These are phyloP conservation scores for Meandrusa payeni DNA, from an alignment of 2,888 invertebrate genomes.

Conservation along the genomic window DNA sequence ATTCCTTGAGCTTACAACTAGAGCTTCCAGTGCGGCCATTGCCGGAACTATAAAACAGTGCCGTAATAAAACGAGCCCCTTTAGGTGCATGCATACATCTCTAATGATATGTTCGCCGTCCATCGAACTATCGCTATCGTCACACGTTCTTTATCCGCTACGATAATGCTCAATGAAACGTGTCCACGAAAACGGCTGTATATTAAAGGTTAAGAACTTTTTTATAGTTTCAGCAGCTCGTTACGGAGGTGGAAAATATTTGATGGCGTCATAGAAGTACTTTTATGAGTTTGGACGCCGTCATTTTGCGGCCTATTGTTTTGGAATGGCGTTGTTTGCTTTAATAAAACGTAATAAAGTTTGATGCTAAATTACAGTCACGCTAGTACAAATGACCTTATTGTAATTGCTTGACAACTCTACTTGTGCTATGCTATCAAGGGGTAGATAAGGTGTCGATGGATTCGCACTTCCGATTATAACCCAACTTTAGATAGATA, in stretches of 20 bases:
- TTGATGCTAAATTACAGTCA: no score
- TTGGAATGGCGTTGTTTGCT: slow-evolving; percentile 30
- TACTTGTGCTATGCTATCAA: no score
- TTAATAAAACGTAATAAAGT: slow-evolving; percentile 18
- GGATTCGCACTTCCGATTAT: no score
- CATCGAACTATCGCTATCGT: slow-evolving; percentile 29
- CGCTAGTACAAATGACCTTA: no score
- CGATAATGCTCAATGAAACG: slow-evolving; percentile 27
- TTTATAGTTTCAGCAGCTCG: slow-evolving; percentile 33
- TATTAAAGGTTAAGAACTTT: slow-evolving; percentile 29
- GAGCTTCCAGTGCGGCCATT: slow-evolving; percentile 55
- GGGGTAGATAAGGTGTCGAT: no score
- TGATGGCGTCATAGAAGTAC: slow-evolving; percentile 51
- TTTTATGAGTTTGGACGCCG: slow-evolving; percentile 53
- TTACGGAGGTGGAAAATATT: slow-evolving; percentile 59
- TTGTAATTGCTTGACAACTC: no score
- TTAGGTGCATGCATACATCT: slow-evolving; percentile 67
- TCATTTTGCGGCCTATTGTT: slow-evolving; percentile 64
- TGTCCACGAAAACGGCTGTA: slow-evolving; percentile 21
- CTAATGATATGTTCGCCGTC: slow-evolving; percentile 51
- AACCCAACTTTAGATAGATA: no score
- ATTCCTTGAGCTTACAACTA: slow-evolving; percentile 67
- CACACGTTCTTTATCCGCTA: slow-evolving; percentile 20
- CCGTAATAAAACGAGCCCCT: slow-evolving; percentile 64
- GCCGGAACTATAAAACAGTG: slow-evolving; percentile 65